These are phyloP conservation scores for Ceratosolen fusciceps DNA, from an alignment of 1,140 invertebrate genomes.

Conservation along the genomic window DNA sequence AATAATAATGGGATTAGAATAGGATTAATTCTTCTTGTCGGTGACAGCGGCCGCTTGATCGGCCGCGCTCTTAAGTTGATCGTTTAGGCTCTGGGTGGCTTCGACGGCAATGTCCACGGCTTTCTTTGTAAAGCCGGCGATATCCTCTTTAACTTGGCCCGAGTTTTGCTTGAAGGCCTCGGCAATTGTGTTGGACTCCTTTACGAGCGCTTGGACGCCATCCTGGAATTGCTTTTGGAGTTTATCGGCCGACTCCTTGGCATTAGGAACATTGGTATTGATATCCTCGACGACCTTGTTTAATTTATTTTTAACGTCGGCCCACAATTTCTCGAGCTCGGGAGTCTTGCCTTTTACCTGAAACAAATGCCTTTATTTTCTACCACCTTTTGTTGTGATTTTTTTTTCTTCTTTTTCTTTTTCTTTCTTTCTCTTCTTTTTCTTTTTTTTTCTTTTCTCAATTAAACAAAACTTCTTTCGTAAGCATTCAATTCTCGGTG, in stretches of 20 bases:
- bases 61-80: constrained; percentile 50
- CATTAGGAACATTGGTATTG: constrained; percentile 55
- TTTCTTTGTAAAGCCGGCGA: constrained; percentile 63
- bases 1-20: too few relatives aligned
- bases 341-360: constrained; percentile 60
- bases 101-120: constrained; percentile 60
- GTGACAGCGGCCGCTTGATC: not conserved
- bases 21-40: constrained; percentile 12
- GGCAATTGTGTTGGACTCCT: constrained; percentile 57
- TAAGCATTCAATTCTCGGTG: too few relatives aligned
- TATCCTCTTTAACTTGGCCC: constrained; percentile 56
- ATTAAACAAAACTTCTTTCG: too few relatives aligned
- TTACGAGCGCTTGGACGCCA: constrained; percentile 57
- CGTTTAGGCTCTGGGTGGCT: constrained; percentile 58
- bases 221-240: constrained; percentile 58
- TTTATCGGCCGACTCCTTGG: constrained; percentile 56
- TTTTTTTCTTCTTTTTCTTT: too few relatives aligned
- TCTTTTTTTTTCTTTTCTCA: too few relatives aligned
- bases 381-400: too few relatives aligned
- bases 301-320: constrained; percentile 55
- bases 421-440: too few relatives aligned
- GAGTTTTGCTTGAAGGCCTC: constrained; percentile 57
- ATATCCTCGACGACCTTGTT: constrained; percentile 56
- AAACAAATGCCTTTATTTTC: too few relatives aligned
- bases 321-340: constrained; percentile 58